Conservation (phyloP, 2,797 vertebrate genomes). For the Cyclopterus lumpus region DNA sequence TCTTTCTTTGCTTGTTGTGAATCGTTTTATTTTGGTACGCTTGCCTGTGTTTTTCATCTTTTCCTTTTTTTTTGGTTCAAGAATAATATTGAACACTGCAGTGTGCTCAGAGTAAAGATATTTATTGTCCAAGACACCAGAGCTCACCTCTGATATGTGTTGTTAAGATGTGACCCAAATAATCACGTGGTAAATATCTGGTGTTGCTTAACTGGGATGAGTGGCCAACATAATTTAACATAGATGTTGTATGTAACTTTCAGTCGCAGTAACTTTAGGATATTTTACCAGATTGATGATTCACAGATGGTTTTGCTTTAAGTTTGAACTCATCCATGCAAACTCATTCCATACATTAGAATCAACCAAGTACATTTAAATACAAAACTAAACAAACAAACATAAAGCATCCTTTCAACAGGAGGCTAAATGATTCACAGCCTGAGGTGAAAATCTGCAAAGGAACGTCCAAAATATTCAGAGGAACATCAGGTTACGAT, state of each 20-base stretch:
- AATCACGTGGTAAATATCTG: slow-evolving; percentile 77
- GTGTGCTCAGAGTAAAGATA: slow-evolving; percentile 70
- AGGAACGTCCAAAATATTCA: neutral
- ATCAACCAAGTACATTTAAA: neutral
- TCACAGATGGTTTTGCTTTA: slow-evolving; percentile 50
- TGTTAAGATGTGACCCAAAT: slow-evolving; percentile 77
- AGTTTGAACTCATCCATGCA: slow-evolving; percentile 50
- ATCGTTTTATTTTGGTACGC: slow-evolving; percentile 79
- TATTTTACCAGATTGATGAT: slow-evolving; percentile 56
- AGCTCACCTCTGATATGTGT: slow-evolving; percentile 76
- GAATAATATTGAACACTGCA: slow-evolving; percentile 79
- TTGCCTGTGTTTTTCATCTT: slow-evolving; percentile 78
- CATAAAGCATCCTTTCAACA: slow-evolving; percentile 3
- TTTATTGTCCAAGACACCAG: slow-evolving; percentile 76
- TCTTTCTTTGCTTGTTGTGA: slow-evolving; percentile 78
- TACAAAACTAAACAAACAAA: neutral
- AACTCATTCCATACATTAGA: slow-evolving; percentile 28
- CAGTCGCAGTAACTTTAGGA: slow-evolving; percentile 41
- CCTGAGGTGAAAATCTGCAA: neutral
- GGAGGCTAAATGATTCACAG: neutral
- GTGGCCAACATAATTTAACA: slow-evolving; percentile 72
- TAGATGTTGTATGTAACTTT: slow-evolving; percentile 48
- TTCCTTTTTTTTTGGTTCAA: slow-evolving; percentile 65
- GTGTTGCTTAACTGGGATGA: slow-evolving; percentile 69
- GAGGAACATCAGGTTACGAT: neutral